These are phyloP conservation scores for Lanius ludovicianus DNA, from an alignment of 2,113 vertebrate species.

Conservation along the genomic window DNA sequence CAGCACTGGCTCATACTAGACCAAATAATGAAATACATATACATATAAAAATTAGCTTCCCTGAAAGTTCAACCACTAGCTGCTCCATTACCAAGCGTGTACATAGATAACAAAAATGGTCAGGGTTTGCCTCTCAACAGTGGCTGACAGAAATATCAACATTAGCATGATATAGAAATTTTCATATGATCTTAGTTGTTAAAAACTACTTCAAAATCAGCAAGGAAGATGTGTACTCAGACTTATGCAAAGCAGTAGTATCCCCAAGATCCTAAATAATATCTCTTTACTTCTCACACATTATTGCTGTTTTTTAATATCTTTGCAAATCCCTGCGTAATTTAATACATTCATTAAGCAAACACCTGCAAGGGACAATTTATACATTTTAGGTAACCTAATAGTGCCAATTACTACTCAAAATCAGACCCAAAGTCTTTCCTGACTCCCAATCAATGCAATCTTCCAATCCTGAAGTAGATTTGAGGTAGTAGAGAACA, in stretches of 20 bases:
- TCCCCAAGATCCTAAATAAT: not conserved
- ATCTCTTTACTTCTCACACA: not conserved
- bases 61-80: not conserved
- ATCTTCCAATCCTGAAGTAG: not conserved
- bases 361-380: not conserved
- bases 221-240: not conserved
- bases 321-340: not conserved
- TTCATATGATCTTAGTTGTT: not conserved
- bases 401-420: not conserved
- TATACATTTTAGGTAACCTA: not conserved
- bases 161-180: not conserved
- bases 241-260: not conserved
- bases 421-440: not conserved
- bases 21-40: not conserved
- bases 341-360: not conserved
- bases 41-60: not conserved
- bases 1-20: not conserved
- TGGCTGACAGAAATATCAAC: not conserved
- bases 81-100: not conserved
- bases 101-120: not conserved
- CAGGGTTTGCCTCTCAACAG: not conserved
- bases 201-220: not conserved
- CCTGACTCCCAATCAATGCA: not conserved
- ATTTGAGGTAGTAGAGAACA: not conserved
- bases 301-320: not conserved